phyloP scores from a whole-genome alignment of 2,797 vertebrate genomes.

The Tympanoctomys barrerae region DNA sequence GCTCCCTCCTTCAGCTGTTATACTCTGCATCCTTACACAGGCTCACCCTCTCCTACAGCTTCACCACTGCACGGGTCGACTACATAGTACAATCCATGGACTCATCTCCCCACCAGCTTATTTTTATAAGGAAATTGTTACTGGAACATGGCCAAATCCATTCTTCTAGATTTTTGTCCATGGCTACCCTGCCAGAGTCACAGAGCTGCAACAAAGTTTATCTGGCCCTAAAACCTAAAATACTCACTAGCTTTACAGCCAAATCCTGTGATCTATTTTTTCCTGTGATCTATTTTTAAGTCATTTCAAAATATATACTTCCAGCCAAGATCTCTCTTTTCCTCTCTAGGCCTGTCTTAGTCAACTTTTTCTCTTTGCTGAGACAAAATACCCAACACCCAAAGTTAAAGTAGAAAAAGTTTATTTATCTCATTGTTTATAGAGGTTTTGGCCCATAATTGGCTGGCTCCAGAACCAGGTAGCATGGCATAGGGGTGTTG shows the following conservation, averaged over 20 bases:
- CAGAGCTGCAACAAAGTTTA: background rate
- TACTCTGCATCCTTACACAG: background rate
- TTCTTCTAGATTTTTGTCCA: background rate
- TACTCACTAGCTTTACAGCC: background rate
- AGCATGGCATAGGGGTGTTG: background rate
- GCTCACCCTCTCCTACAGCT: background rate
- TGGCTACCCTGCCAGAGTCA: background rate
- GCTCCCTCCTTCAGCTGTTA: background rate
- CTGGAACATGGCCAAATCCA: background rate
- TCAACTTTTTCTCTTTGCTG: background rate
- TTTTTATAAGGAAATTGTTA: conserved; percentile 34
- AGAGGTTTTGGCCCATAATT: background rate
- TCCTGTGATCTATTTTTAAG: background rate
- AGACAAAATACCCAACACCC: background rate
- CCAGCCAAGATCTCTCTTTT: background rate
- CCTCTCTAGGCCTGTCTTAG: background rate
- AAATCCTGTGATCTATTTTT: background rate
- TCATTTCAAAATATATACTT: background rate
- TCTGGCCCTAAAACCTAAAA: background rate
- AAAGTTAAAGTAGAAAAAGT: background rate
- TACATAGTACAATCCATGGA: background rate
- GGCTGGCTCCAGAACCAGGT: too few relatives aligned
- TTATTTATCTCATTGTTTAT: background rate
- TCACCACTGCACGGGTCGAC: background rate
- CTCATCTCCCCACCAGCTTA: background rate